A percentile compares a stretch with the other conserved stretches of the same genome.
These are phyloP conservation scores for Lasioglossum leucozonium DNA, from an alignment of 2,888 invertebrate species.

Conservation along the genomic window DNA sequence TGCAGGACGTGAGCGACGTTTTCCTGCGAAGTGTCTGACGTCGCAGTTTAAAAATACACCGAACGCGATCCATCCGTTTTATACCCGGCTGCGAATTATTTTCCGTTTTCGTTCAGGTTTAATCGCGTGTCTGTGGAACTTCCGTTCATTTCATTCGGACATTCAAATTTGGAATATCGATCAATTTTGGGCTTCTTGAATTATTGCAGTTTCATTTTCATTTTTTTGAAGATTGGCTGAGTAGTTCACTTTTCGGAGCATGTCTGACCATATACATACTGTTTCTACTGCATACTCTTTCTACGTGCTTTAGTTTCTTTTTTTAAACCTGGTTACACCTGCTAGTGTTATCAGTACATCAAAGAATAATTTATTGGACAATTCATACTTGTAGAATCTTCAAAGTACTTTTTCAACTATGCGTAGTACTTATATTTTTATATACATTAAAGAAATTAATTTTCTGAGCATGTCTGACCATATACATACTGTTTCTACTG, in stretches of 20 bases:
- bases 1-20: neutral
- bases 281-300: neutral
- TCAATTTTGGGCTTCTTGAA: neutral
- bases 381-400: neutral
- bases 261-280: neutral
- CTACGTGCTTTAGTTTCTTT: neutral
- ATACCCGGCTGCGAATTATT: neutral
- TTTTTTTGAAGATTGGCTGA: neutral
- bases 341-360: neutral
- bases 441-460: too few relatives aligned
- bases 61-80: neutral
- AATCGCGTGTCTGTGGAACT: neutral
- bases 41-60: neutral
- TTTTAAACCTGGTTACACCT: neutral
- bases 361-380: neutral
- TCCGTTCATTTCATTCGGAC: neutral
- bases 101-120: neutral
- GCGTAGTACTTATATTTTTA: too few relatives aligned
- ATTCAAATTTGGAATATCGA: neutral
- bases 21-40: constrained; percentile 8
- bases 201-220: neutral
- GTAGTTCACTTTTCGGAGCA: neutral
- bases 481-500: neutral
- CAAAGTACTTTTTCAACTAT: neutral
- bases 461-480: neutral